Base-by-base conservation (phyloP, 2,888 invertebrate genomes). In the Nudaria mundana region DNA sequence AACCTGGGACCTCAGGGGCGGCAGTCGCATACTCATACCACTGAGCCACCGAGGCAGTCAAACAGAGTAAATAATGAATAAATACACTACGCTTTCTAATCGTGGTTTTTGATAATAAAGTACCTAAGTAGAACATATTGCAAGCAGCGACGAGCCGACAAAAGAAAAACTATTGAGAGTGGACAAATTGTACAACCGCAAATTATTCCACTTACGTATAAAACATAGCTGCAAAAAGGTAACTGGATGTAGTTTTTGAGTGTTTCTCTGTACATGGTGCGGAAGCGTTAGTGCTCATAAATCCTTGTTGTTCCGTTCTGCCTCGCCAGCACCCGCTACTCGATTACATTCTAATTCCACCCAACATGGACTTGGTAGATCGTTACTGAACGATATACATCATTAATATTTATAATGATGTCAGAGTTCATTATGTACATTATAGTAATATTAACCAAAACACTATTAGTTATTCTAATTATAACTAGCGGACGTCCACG, bases 311-410 rank as follows among this genome's bases (percentile, higher is more conserved):
- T 62, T 63, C 62, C 62, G 62, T 63, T 56, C 60, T 50, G 34
- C 61, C n/a, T n/a, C n/a, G n/a, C n/a, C n/a, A 49, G 50, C 56
- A 58, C 66, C 56, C 62, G 57, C 48, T 56, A 60, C 58, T 50
- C 61, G 69, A 67, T 71, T 70, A 65, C 71, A 69, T 66, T 65
- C 66, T 61, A 65, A 66, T 73, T 66, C 54, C 56, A 43, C 55
- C 60, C 51, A 56, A 46, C 42, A 49, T 41, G 40, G 40, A 41
- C 56, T 53, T 43, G 50, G 44, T 28, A 40, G 47, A 41, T 44
- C 35, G 38, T 29, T 37, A 37, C 39, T 20, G 28, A 30, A 49
- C 61, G 50, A 68, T 64, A 64, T 60, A 56, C 54, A 51, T 56
- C 69, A 67, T 66, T 67, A 66, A 60, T 53, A 51, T 55, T 22